Evolutionary conservation across 2,888 invertebrate genomes (phyloP), one percentile per base, ranked within the genome.

Genomic region (Patella pellucida): DNA sequence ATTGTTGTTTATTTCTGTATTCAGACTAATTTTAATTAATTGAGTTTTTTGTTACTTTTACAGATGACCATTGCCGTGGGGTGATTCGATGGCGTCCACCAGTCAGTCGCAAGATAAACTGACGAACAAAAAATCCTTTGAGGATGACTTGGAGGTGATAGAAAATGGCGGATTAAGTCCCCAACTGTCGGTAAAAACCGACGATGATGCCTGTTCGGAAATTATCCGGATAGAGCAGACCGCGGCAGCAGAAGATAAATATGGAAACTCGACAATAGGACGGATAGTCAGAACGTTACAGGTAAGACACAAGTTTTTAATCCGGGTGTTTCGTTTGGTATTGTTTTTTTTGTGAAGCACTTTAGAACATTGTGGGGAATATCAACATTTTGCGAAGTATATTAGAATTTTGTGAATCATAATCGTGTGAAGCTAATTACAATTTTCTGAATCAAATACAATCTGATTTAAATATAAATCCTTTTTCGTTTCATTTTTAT

Each of bases 111-210:
- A 81, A 68, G 84, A 83, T 68, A 81, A 83, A 69, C 76, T 85
- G 75, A 85, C 85, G 50, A 79, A 77, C 52, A 79, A 78, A 62
- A 77, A 77, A 23, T 71, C 78, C 16, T 52, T 71, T 15, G 80
- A 79, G 51, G 84, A 83, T 14, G 86, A 85, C 16, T 77, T 82
- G 23, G 86, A 86, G 54, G 79, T 86, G 3, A 77, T 87, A 74
- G 88, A 87, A 77, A 88, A 88, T 81, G 88, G 88, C 27, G 87
- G 86, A 41, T 77, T 87, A 52, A 87, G 87, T 78, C 87, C 87
- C 0, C 85, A 85, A 69, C 81, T 84, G 31, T 87, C 87, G 2
- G 77, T 85, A 2, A 80, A 82, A 70, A 85, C 85, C 12, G 85
- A 85, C 15, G 87, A 88, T 68, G 88, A 88, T 79, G 85, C 84